phyloP scores from a whole-genome alignment of 2,113 vertebrate species.

The Xenopus borealis region DNA sequence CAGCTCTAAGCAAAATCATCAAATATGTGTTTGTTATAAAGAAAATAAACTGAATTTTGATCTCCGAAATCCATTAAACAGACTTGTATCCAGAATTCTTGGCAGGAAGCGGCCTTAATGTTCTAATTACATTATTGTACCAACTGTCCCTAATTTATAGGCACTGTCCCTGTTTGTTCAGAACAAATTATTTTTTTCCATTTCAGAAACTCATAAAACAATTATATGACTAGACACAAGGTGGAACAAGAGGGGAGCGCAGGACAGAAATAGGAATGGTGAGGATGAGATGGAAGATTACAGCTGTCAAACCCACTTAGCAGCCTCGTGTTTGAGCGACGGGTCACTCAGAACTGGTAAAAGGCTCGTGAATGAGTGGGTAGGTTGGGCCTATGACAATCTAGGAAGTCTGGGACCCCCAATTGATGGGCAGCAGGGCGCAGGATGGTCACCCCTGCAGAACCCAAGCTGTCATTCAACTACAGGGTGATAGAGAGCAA shows the following conservation, averaged over 20 bases:
- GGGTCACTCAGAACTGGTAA: too few species aligned
- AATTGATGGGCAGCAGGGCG: too few species aligned
- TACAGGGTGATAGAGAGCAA: too few species aligned
- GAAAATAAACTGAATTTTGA: slow-evolving; percentile 10
- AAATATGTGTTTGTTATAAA: neutral
- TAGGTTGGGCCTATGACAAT: too few species aligned
- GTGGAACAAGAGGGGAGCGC: neutral
- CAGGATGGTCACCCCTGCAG: too few species aligned
- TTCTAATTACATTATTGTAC: slow-evolving; percentile 35
- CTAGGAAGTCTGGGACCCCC: too few species aligned
- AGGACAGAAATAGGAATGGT: slow-evolving; percentile 39
- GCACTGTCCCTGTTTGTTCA: slow-evolving; percentile 17
- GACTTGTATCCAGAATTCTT: slow-evolving; percentile 25
- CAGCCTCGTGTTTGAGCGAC: neutral
- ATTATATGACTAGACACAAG: slow-evolving; percentile 14
- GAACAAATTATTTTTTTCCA: slow-evolving; percentile 34
- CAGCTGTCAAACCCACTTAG: neutral
- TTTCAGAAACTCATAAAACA: slow-evolving; percentile 9
- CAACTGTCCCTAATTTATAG: slow-evolving; percentile 33
- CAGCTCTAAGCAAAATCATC: neutral
- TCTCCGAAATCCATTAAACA: neutral
- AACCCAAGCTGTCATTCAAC: too few species aligned
- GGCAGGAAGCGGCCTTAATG: slow-evolving; percentile 17
- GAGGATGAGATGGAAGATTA: neutral
- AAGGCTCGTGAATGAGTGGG: too few species aligned